Conservation (phyloP, 2,113 vertebrate genomes). For the Leptodactylus fuscus region DNA sequence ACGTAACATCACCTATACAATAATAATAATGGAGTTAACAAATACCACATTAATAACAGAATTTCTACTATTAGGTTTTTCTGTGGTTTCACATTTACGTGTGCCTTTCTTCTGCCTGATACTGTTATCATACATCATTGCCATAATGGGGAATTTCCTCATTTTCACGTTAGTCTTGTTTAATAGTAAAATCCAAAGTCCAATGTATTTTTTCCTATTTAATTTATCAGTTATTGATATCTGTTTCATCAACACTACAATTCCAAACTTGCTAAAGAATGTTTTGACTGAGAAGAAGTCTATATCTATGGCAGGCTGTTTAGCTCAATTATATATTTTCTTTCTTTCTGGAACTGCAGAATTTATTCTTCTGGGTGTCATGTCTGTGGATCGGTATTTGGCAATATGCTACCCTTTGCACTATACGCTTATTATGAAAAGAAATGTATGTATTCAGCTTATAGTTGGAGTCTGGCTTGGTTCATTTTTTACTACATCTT, state of each 20-base stretch:
- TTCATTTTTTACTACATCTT: conserved; percentile 60
- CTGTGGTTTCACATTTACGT: neutral
- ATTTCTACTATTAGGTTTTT: conserved; percentile 65
- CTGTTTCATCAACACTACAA: conserved; percentile 63
- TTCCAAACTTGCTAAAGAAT: conserved; percentile 64
- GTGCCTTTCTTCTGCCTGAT: conserved; percentile 24
- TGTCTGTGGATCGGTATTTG: conserved; percentile 63
- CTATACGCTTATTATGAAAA: conserved; percentile 39
- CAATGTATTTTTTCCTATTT: conserved; percentile 65
- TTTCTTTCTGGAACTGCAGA: conserved; percentile 67
- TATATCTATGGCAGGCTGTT: conserved; percentile 66
- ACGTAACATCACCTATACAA: too few relatives aligned
- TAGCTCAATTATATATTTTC: conserved; percentile 68
- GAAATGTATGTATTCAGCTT: neutral
- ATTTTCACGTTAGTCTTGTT: conserved; percentile 54
- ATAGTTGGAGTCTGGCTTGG: conserved; percentile 50
- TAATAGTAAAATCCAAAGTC: conserved; percentile 51
- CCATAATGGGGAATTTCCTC: conserved; percentile 56
- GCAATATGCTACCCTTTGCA: conserved; percentile 48
- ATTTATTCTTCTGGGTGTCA: conserved; percentile 65
- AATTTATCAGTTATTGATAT: conserved; percentile 65
- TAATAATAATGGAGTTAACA: too few relatives aligned
- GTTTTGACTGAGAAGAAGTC: conserved; percentile 63
- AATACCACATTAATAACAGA: conserved; percentile 64
- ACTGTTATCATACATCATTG: conserved; percentile 42